Base-by-base conservation (phyloP, 2,888 invertebrate species). In the Ochlodes sylvanus region DNA sequence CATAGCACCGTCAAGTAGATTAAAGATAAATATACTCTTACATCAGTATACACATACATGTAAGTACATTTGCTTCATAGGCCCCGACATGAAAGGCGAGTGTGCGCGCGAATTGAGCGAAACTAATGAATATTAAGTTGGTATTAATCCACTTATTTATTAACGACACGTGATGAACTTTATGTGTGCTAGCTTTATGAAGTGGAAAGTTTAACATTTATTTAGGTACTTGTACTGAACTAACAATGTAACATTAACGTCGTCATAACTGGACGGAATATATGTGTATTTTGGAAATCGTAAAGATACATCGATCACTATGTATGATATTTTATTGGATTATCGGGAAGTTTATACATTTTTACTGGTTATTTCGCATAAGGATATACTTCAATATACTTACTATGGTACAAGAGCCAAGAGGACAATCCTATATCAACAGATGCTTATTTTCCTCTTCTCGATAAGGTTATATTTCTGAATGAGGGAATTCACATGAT, bases 51-150 rank as follows among this genome's bases (percentile, higher is more conserved):
- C 38, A 10, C 10, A 38, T 9, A 38, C 9, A n/a, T n/a, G n/a
- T 17, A 17, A 17, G 17, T 15, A 17, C 15, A 17, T 47, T 17
- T n/a, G 44, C 44, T 47, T 47, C 17, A 47, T 17, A 47, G 44
- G 15, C 17, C 44, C 44, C 71, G 64, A 70, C 44, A 77, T 74
- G 77, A 76, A 76, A 75, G 38, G 12, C 38, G 9, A 38, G 38
- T 38, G 76, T 71, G 64, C 72, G 72, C 77, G 76, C 78, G 69
- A 76, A 75, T 77, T 74, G 77, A 80, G 78, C 81, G 75, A 78
- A 76, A 78, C 76, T 76, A 81, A 82, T 79, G 75, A 73, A 74
- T 74, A 68, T 75, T 75, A 77, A 71, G 73, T 69, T 76, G 69
- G 72, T 75, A 73, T 65, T 58, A 58, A 58, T 65, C 57, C 27